These are phyloP conservation scores for Spodoptera exigua DNA, from an alignment of 2,888 invertebrate species.

Conservation along the genomic window DNA sequence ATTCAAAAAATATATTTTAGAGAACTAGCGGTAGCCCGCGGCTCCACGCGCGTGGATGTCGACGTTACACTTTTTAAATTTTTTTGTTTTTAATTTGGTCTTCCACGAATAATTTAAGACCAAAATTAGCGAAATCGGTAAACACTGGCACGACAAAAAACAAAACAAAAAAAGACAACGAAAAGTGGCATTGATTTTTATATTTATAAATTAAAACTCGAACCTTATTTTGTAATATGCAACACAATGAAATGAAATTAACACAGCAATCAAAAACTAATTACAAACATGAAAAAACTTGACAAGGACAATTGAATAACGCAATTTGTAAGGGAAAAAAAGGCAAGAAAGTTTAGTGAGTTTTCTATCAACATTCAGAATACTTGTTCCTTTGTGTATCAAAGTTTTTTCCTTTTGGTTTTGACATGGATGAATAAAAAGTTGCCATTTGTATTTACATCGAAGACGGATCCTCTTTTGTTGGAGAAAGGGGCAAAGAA, in stretches of 20 bases:
- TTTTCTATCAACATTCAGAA: slow-evolving; percentile 42
- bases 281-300: slow-evolving; percentile 29
- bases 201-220: too few relatives aligned
- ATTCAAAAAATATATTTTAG: too few relatives aligned
- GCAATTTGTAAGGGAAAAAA: slow-evolving; percentile 43
- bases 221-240: too few relatives aligned
- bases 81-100: too few relatives aligned
- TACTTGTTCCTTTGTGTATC: slow-evolving; percentile 41
- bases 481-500: slow-evolving; percentile 21
- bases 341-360: slow-evolving; percentile 34
- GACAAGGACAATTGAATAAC: slow-evolving; percentile 30
- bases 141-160: too few relatives aligned
- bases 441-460: slow-evolving; percentile 44
- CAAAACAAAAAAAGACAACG: too few relatives aligned
- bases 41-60: too few relatives aligned
- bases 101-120: too few relatives aligned
- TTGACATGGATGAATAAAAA: slow-evolving; percentile 45
- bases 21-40: too few relatives aligned
- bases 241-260: slow-evolving; percentile 24
- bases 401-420: slow-evolving; percentile 42
- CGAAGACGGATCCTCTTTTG: slow-evolving; percentile 35
- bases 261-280: slow-evolving; percentile 18
- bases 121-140: too few relatives aligned
- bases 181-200: too few relatives aligned
- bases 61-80: too few relatives aligned